These are phyloP conservation scores for Callyntrura guangdongensis DNA, from an alignment of 2,888 invertebrate species.

Conservation along the genomic window DNA sequence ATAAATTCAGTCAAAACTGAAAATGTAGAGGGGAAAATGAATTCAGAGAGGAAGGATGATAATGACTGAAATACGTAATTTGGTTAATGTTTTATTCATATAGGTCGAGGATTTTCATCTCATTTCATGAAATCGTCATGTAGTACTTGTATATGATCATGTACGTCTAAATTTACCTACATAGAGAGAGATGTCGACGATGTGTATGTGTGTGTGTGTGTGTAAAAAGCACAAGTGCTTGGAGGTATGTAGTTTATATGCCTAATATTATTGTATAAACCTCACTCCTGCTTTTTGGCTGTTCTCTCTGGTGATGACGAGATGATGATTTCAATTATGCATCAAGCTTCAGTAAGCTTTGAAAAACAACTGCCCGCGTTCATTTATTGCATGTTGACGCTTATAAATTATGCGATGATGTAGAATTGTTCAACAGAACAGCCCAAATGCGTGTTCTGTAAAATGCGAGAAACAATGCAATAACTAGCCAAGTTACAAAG, in stretches of 20 bases:
- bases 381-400: conserved; percentile 50
- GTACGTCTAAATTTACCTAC: not conserved
- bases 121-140: conserved; percentile 60
- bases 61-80: conserved; percentile 73
- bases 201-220: not conserved
- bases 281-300: not conserved
- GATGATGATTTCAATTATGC: conserved; percentile 65
- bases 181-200: not conserved
- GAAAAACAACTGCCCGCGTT: conserved; percentile 32
- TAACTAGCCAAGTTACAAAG: not conserved
- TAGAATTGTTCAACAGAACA: conserved; percentile 50
- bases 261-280: not conserved
- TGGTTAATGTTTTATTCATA: conserved; percentile 75
- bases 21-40: conserved; percentile 43
- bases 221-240: not conserved
- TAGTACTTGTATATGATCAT: not conserved
- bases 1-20: conserved; percentile 42
- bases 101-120: conserved; percentile 75
- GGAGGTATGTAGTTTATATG: not conserved
- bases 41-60: conserved; percentile 63
- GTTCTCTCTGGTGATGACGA: conserved; percentile 9
- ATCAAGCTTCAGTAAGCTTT: conserved; percentile 58
- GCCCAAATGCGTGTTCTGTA: not conserved
- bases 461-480: conserved; percentile 8
- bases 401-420: conserved; percentile 38